Evolutionary conservation across 2,797 vertebrate species (phyloP).

Genomic region (Lophotriccus pileatus): DNA sequence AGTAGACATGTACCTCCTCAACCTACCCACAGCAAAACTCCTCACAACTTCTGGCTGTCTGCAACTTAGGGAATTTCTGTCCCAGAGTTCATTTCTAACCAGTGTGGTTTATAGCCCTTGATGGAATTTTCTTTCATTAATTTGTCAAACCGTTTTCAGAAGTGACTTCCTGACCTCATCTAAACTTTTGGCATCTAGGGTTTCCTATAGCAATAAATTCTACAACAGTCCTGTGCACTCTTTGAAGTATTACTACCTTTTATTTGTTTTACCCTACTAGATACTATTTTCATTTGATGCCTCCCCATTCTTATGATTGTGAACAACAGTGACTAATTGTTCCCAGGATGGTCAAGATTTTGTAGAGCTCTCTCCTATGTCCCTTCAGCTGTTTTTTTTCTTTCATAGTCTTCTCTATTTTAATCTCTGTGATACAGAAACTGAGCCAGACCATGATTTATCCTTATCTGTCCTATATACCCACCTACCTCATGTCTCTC

Average conservation of each 20-base stretch:
- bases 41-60: not conserved
- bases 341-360: not conserved
- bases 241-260: not conserved
- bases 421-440: not conserved
- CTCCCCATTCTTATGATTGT: not conserved
- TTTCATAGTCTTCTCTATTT: not conserved
- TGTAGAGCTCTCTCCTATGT: not conserved
- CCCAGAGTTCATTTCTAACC: not conserved
- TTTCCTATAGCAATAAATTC: not conserved
- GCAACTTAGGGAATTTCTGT: not conserved
- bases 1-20: not conserved
- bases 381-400: not conserved
- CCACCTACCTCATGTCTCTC: not conserved
- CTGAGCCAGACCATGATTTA: not conserved
- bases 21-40: not conserved
- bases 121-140: not conserved
- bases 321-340: not conserved
- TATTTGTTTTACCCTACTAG: not conserved
- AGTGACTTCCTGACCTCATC: not conserved
- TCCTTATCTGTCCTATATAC: not conserved
- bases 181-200: not conserved
- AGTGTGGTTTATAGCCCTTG: not conserved
- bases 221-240: not conserved
- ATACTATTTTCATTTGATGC: not conserved
- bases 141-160: slow-evolving; percentile 2